phyloP scores from a whole-genome alignment of 2,113 vertebrate genomes.

The Rostratula benghalensis region DNA sequence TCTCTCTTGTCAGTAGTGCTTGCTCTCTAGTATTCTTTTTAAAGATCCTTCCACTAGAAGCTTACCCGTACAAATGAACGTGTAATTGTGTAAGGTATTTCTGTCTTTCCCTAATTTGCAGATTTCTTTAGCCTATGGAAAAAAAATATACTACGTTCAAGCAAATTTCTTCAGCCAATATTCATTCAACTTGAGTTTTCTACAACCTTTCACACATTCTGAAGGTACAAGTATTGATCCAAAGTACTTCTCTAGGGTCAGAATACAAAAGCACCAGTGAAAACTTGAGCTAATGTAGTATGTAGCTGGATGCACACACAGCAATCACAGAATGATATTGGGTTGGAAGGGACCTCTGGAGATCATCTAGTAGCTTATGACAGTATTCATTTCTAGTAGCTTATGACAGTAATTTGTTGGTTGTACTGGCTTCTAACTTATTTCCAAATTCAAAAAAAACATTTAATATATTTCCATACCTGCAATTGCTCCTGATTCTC shows the following conservation, averaged over 20 bases:
- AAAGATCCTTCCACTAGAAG: not conserved
- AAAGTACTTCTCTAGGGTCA: not conserved
- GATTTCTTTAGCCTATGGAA: not conserved
- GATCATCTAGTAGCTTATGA: no score
- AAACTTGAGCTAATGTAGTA: not conserved
- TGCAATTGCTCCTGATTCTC: not conserved
- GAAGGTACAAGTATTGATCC: not conserved
- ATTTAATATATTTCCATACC: not conserved
- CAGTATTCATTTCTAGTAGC: not conserved
- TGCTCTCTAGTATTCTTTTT: not conserved
- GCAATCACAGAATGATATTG: no score
- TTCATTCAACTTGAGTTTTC: not conserved
- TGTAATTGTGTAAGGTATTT: not conserved
- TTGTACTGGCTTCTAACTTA: not conserved
- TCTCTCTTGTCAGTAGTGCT: not conserved
- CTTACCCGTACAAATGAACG: not conserved
- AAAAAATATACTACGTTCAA: not conserved
- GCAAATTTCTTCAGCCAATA: not conserved
- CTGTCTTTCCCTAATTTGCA: not conserved
- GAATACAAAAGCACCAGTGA: not conserved
- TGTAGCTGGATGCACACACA: not conserved
- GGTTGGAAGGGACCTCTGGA: no score
- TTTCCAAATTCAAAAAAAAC: not conserved
- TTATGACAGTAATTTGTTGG: not conserved
- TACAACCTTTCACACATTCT: not conserved